phyloP scores from a whole-genome alignment of 2,888 invertebrate genomes.

The Arrhopalites spinosus region DNA sequence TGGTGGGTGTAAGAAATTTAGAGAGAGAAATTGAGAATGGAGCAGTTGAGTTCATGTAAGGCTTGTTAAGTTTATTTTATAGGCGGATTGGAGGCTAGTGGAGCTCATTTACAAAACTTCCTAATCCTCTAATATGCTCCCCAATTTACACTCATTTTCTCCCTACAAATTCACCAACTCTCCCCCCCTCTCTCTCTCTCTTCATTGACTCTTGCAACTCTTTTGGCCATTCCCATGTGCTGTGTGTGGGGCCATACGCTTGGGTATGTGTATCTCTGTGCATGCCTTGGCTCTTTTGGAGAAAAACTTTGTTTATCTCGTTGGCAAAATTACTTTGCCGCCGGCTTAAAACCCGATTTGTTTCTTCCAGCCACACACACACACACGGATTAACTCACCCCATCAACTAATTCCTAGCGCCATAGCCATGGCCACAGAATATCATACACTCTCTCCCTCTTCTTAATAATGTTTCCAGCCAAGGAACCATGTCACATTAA shows the following conservation, averaged over 20 bases:
- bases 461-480: neutral
- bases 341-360: slow-evolving; percentile 55
- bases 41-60: slow-evolving; percentile 21
- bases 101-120: slow-evolving; percentile 55
- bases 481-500: slow-evolving; percentile 15
- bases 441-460: neutral
- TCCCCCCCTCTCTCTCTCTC: neutral
- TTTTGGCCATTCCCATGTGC: too few relatives aligned
- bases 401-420: slow-evolving; percentile 31
- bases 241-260: too few relatives aligned
- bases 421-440: slow-evolving; percentile 14
- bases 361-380: slow-evolving; percentile 33
- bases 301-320: slow-evolving; percentile 50
- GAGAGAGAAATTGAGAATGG: slow-evolving; percentile 19
- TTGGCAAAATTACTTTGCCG: slow-evolving; percentile 52
- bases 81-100: slow-evolving; percentile 37
- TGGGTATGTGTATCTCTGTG: too few relatives aligned
- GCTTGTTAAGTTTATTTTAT: slow-evolving; percentile 40
- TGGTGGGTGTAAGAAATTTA: slow-evolving; percentile 6
- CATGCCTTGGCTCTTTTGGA: neutral
- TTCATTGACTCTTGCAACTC: neutral
- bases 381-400: slow-evolving; percentile 39
- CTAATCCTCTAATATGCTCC: slow-evolving; percentile 55
- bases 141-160: slow-evolving; percentile 53
- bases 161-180: slow-evolving; percentile 3